phyloP scores from a whole-genome alignment of 2,797 vertebrate species.

The Heterohyrax brucei region DNA sequence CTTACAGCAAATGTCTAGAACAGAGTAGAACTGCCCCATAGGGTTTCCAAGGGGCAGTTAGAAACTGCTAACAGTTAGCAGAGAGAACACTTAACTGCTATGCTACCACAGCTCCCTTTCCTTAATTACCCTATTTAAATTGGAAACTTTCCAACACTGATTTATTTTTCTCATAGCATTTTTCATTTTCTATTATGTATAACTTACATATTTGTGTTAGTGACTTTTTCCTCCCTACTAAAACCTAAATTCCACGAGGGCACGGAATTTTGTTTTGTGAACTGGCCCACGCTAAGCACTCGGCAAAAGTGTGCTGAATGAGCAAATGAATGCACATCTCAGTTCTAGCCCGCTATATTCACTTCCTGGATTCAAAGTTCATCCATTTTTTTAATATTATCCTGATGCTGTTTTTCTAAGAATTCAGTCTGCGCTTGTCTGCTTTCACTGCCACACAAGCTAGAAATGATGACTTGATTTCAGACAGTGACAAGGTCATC shows the following conservation, averaged over 20 bases:
- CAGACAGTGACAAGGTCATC: background rate
- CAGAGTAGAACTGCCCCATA: too few species aligned
- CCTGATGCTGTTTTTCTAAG: constrained; percentile 30
- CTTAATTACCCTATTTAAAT: background rate
- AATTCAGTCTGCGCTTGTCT: background rate
- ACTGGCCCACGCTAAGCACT: background rate
- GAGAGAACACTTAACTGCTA: too few species aligned
- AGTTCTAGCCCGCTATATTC: background rate
- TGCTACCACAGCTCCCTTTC: background rate
- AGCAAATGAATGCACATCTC: background rate
- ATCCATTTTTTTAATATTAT: background rate
- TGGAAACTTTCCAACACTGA: background rate
- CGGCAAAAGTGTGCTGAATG: background rate
- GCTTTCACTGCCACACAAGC: background rate
- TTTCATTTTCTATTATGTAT: background rate
- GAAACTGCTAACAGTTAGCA: too few species aligned
- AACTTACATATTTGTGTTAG: background rate
- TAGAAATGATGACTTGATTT: background rate
- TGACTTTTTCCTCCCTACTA: background rate
- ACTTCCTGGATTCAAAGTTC: background rate
- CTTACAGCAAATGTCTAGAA: too few species aligned
- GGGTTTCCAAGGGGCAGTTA: too few species aligned
- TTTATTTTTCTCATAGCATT: background rate
- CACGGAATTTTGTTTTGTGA: background rate
- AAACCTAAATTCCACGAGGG: background rate